Percentiles rank a stretch among this genome's conserved stretches.
These are phyloP conservation scores for Rhabdomys pumilio DNA, from an alignment of 2,797 vertebrate genomes.

Conservation along the genomic window DNA sequence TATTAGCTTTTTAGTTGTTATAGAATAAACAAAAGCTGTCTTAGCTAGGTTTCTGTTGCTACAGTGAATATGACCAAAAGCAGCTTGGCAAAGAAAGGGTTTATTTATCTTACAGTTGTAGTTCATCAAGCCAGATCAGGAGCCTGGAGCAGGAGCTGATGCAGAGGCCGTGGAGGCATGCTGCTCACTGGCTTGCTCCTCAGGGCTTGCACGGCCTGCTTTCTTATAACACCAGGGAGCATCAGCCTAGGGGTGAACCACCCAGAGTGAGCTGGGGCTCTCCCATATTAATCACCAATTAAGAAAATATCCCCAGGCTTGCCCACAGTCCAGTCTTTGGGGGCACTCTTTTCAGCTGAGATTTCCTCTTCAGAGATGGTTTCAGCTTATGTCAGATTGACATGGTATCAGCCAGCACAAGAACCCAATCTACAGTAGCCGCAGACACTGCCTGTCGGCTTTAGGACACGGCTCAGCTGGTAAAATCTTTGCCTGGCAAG, in stretches of 20 bases:
- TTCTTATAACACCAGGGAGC: background rate
- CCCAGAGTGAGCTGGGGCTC: background rate
- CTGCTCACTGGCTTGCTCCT: background rate
- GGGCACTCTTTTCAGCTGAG: too few relatives aligned
- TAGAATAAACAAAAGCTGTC: background rate
- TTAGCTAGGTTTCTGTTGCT: background rate
- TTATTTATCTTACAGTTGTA: background rate
- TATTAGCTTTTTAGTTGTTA: constrained; percentile 89
- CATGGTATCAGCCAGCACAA: too few relatives aligned
- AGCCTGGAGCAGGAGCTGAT: too few relatives aligned
- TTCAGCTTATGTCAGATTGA: too few relatives aligned
- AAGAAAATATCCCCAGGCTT: background rate
- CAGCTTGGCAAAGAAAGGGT: background rate
- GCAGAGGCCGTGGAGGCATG: background rate
- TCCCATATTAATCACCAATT: background rate
- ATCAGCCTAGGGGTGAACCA: background rate
- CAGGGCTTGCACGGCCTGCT: background rate
- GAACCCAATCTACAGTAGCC: too few relatives aligned
- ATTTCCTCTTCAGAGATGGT: too few relatives aligned
- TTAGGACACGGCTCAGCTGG: too few relatives aligned
- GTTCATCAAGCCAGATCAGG: too few relatives aligned
- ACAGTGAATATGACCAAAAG: background rate
- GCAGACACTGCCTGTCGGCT: too few relatives aligned
- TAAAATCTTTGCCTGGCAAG: too few relatives aligned
- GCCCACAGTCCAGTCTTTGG: too few relatives aligned